phyloP scores from a whole-genome alignment of 1,140 invertebrate species.

The Holcopasites calliopsidis region DNA sequence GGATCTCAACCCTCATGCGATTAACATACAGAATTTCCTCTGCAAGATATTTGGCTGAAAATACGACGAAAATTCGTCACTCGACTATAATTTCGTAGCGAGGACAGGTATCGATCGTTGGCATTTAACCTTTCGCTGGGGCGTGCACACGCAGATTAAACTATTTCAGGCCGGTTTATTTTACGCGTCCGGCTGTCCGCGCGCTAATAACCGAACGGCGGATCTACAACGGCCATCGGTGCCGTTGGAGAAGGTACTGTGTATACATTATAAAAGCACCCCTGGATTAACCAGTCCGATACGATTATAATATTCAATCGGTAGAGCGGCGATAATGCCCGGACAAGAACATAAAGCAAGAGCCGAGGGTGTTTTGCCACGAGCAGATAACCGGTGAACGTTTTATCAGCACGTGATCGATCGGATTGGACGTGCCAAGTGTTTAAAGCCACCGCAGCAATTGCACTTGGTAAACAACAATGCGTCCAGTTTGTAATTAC shows the following conservation, averaged over 20 bases:
- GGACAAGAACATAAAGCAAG: background rate
- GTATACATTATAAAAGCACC: slow-evolving; percentile 6
- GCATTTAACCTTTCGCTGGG: slow-evolving; percentile 1
- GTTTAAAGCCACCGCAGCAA: slow-evolving; percentile 13
- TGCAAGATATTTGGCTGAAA: background rate
- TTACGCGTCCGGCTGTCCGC: background rate
- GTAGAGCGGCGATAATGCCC: slow-evolving; percentile 1
- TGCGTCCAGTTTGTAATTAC: slow-evolving; percentile 48
- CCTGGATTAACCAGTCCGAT: slow-evolving; percentile 9
- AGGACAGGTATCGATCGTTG: slow-evolving; percentile 25
- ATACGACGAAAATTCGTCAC: too few relatives aligned
- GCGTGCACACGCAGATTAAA: slow-evolving; percentile 13
- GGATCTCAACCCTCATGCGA: too few relatives aligned
- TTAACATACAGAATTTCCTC: too few relatives aligned
- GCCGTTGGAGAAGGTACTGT: background rate
- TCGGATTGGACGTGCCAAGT: slow-evolving; percentile 32
- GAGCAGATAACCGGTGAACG: slow-evolving; percentile 28
- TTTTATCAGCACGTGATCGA: slow-evolving; percentile 43
- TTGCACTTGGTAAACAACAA: slow-evolving; percentile 49
- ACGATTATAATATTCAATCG: slow-evolving; percentile 45
- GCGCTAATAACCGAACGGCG: background rate
- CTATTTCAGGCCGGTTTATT: slow-evolving; percentile 27
- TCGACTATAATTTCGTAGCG: slow-evolving; percentile 19
- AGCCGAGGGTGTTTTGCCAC: background rate
- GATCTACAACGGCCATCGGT: background rate